phyloP scores from a whole-genome alignment of 2,113 vertebrate genomes.

The Pogona vitticeps region DNA sequence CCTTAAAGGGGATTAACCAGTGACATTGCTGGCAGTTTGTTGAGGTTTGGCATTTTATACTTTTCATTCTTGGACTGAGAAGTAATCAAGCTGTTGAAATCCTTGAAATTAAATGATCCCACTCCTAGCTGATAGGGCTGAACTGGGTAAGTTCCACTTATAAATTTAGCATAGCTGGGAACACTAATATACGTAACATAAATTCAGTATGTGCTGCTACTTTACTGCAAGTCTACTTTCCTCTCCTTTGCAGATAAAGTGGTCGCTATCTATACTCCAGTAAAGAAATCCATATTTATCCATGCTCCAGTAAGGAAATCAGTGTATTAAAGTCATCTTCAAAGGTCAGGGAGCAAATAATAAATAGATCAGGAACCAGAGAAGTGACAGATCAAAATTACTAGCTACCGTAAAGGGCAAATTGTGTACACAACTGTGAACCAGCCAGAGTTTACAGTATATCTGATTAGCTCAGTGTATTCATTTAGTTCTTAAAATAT shows the following conservation, averaged over 20 bases:
- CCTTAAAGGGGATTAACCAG: slow-evolving; percentile 30
- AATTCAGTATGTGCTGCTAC: slow-evolving; percentile 46
- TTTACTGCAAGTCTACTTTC: slow-evolving; percentile 52
- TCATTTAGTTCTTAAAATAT: neutral
- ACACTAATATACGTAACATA: slow-evolving; percentile 66
- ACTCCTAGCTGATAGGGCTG: slow-evolving; percentile 47
- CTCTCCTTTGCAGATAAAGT: slow-evolving; percentile 41
- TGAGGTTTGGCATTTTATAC: slow-evolving; percentile 40
- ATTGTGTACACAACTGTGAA: neutral
- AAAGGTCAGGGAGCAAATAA: neutral
- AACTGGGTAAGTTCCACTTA: slow-evolving; percentile 58
- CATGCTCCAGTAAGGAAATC: slow-evolving; percentile 29
- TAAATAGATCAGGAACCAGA: neutral
- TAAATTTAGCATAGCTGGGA: slow-evolving; percentile 52
- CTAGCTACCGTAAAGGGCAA: neutral
- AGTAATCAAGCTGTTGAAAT: slow-evolving; percentile 50
- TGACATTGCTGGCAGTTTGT: slow-evolving; percentile 36
- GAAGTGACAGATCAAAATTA: neutral
- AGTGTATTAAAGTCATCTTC: slow-evolving; percentile 36
- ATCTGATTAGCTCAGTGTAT: neutral
- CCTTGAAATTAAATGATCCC: slow-evolving; percentile 53
- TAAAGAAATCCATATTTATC: slow-evolving; percentile 32
- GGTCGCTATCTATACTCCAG: slow-evolving; percentile 12
- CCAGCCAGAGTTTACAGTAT: too few relatives aligned
- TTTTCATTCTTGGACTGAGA: slow-evolving; percentile 37